Percentiles rank a stretch among this genome's conserved stretches.
These are phyloP conservation scores for Micronisus gabar DNA, from an alignment of 2,113 vertebrate species.

Conservation along the genomic window DNA sequence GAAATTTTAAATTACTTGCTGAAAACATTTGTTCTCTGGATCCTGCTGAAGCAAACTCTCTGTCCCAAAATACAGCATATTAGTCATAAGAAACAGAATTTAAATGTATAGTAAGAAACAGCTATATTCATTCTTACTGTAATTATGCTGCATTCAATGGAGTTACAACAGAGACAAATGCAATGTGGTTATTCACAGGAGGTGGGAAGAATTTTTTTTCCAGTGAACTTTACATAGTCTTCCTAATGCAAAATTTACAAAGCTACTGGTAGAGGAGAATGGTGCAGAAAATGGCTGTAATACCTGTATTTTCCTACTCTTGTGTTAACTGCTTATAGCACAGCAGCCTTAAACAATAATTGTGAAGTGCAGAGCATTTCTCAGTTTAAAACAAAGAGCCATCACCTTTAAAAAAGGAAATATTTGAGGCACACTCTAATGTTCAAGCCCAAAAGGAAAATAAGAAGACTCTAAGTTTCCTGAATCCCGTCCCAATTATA, in stretches of 20 bases:
- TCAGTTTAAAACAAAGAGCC: background rate
- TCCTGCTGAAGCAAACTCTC: background rate
- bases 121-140: background rate
- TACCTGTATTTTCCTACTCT: background rate
- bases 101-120: background rate
- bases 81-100: background rate
- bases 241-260: background rate
- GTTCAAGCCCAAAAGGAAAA: constrained; percentile 53
- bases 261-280: background rate
- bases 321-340: background rate
- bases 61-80: background rate
- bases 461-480: constrained; percentile 61
- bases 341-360: background rate
- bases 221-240: background rate
- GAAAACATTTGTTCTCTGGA: background rate
- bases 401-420: background rate
- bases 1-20: background rate
- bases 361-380: background rate
- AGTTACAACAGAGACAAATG: background rate
- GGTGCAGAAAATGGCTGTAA: background rate
- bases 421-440: background rate
- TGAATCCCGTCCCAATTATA: constrained; percentile 80
- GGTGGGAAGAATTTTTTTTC: background rate
- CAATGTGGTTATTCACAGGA: background rate
- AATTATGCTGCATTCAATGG: background rate